Conservation (phyloP, 2,113 vertebrate genomes). For the Labeo rohita region DNA sequence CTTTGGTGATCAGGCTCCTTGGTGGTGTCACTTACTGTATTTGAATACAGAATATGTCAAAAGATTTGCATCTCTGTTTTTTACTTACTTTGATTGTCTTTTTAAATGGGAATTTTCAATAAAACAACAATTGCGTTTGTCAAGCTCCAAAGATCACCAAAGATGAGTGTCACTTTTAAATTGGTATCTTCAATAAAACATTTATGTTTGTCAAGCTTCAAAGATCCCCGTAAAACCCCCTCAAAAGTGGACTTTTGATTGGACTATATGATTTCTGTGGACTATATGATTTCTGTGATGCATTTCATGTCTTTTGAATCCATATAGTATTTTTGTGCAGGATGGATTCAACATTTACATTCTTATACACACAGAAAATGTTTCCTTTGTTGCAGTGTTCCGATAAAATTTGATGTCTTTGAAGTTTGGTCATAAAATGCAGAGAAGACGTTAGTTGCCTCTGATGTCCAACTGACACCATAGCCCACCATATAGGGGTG, state of each 20-base stretch:
- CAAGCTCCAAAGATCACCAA: not conserved
- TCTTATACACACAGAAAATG: not conserved
- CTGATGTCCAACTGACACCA: not conserved
- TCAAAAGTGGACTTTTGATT: too few species aligned
- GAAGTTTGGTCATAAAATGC: not conserved
- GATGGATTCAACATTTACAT: not conserved
- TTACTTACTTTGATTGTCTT: not conserved
- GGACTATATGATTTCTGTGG: not conserved
- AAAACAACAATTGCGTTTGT: not conserved
- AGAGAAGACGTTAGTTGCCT: not conserved
- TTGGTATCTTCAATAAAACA: not conserved
- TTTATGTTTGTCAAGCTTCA: not conserved
- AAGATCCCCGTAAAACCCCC: not conserved
- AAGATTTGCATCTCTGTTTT: not conserved
- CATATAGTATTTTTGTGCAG: not conserved
- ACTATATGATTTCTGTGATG: not conserved
- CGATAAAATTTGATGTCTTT: not conserved
- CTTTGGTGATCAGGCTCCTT: slow-evolving; percentile 34
- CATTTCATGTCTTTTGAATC: not conserved
- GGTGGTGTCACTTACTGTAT: slow-evolving; percentile 14
- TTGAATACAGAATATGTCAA: not conserved
- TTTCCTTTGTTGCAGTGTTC: not conserved
- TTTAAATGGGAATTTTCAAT: not conserved
- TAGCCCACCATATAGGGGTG: not conserved
- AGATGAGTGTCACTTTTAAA: not conserved